Percentiles rank a stretch among this genome's conserved stretches.
These are phyloP conservation scores for Amphimallon solstitiale DNA, from an alignment of 2,888 invertebrate species.

Conservation along the genomic window DNA sequence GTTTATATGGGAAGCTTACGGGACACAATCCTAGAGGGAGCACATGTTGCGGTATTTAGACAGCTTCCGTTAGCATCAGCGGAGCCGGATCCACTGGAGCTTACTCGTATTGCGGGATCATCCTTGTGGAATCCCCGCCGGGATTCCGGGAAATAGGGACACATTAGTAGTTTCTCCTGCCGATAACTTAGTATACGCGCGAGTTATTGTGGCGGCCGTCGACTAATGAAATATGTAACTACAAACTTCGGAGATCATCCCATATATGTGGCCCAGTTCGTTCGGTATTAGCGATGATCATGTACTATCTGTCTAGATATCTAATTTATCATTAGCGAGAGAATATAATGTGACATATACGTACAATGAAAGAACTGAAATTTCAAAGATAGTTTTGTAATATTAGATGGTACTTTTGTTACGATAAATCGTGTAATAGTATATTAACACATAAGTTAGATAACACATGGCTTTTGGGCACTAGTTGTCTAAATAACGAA, in stretches of 20 bases:
- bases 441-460: no score
- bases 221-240: slow-evolving; percentile 36
- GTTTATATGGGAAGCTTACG: slow-evolving; percentile 9
- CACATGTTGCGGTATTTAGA: slow-evolving; percentile 54
- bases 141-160: slow-evolving; percentile 41
- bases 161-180: slow-evolving; percentile 45
- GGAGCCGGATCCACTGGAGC: slow-evolving; percentile 47
- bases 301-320: not conserved
- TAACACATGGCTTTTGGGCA: no score
- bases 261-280: not conserved
- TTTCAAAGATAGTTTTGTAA: no score
- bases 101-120: slow-evolving; percentile 47
- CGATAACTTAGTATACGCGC: slow-evolving; percentile 41
- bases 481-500: no score
- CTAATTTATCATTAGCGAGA: not conserved
- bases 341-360: not conserved
- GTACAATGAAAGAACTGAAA: not conserved
- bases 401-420: no score
- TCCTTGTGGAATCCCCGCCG: slow-evolving; percentile 44
- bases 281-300: not conserved
- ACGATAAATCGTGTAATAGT: no score
- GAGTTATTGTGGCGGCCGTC: slow-evolving; percentile 36
- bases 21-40: slow-evolving; percentile 42
- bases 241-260: not conserved
- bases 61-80: slow-evolving; percentile 51